phyloP scores from a whole-genome alignment of 2,113 vertebrate species.

The Riparia riparia region DNA sequence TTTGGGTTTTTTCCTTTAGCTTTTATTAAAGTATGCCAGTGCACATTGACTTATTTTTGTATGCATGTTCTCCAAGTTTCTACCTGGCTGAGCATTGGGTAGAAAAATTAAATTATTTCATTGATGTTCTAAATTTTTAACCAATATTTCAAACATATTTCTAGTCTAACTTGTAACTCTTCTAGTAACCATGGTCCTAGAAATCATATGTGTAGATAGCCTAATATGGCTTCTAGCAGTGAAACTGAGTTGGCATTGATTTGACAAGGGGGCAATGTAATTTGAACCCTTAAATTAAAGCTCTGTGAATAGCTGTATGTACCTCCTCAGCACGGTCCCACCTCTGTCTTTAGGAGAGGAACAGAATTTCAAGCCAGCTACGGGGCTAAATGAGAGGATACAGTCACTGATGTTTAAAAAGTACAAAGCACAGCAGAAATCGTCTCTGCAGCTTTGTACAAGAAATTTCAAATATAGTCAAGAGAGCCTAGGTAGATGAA shows the following conservation, averaged over 20 bases:
- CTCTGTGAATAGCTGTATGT: not conserved
- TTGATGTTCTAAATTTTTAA: not conserved
- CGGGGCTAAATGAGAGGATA: not conserved
- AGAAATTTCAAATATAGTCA: not conserved
- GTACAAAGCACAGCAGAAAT: not conserved
- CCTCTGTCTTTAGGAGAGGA: not conserved
- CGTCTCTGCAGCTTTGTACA: not conserved
- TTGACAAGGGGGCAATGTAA: not conserved
- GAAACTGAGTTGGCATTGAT: not conserved
- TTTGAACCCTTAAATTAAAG: not conserved
- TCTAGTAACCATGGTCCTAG: not conserved
- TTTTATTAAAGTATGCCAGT: not conserved
- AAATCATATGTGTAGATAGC: fast-evolving
- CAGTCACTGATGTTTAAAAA: not conserved
- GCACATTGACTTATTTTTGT: not conserved
- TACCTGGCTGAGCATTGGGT: not conserved
- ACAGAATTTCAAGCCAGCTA: not conserved
- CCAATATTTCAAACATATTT: not conserved
- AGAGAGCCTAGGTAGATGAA: not conserved
- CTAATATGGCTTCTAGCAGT: not conserved
- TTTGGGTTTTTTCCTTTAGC: not conserved
- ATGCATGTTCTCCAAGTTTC: not conserved
- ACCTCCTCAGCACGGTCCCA: not conserved
- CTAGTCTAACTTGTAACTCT: not conserved
- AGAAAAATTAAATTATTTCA: not conserved